Base-by-base conservation (phyloP, 1,140 invertebrate genomes). In the Cotesia glomerata region DNA sequence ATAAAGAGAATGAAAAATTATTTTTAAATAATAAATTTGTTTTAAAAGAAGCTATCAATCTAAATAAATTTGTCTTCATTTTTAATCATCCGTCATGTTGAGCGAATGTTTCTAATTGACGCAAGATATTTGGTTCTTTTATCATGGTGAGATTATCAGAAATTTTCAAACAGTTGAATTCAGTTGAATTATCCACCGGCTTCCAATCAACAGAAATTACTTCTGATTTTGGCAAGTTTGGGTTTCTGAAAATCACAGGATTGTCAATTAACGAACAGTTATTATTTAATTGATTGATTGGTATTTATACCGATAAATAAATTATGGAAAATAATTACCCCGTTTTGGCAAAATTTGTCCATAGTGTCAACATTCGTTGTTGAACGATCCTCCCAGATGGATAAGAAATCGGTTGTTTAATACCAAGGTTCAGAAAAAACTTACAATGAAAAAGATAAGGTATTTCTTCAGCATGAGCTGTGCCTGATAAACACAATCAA, bases 271-370 rank as follows among this genome's bases (percentile, higher is more conserved):
- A 26, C 26, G 26, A 3, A 2, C 26, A 26, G 26, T 26, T 26
- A 2, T 26, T 26, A 26, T 26, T 26, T 26, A 26, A 26, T 26
- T 26, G 26, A 26, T 26, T 26, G 26, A 26, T 26, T 26, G 26
- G 26, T 26, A 26, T 26, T 26, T 26, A 26, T 26, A 26, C 2
- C 26, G 26, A 26, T 14, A 56, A 56, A 51, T 54, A 8, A 13
- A 13, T 4, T 56, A 4, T 26, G 3, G 26, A 26, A 26, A 26
- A 26, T 26, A 26, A 26, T 35, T 76, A 79, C 81, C 82, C 83
- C 64, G 77, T 78, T 75, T 81, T 85, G 1, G 84, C 84, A 78
- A 87, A 87, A 72, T 84, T 83, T 0, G 80, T 82, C 85, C 83
- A 86, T 58, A 84, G 72, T 77, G 80, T 76, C 0, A 78, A 79